Conservation (phyloP, 2,888 invertebrate species). For the Syritta pipiens region DNA sequence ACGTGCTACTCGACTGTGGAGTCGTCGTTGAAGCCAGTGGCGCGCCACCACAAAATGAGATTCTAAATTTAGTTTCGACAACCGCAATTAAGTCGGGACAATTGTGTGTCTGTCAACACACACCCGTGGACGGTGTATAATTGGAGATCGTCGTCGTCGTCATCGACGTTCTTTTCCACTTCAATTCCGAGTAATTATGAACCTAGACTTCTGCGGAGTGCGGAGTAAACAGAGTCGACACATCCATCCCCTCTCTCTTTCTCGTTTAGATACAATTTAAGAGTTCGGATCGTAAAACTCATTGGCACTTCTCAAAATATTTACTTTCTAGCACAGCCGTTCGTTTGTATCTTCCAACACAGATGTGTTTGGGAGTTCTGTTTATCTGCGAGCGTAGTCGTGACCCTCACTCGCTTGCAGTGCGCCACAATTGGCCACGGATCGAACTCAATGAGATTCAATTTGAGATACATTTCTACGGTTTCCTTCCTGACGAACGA, state of each 20-base stretch:
- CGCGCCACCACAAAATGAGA: neutral
- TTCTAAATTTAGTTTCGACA: conserved; percentile 12
- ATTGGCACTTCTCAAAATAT: conserved; percentile 57
- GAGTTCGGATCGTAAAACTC: conserved; percentile 37
- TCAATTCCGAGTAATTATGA: no score
- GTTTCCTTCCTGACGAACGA: conserved; percentile 36
- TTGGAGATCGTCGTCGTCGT: neutral
- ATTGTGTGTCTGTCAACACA: neutral
- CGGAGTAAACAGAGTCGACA: neutral
- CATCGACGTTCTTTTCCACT: neutral
- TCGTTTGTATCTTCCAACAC: conserved; percentile 13
- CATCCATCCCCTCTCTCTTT: conserved; percentile 3
- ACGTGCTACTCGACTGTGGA: conserved; percentile 28
- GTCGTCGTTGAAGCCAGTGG: neutral
- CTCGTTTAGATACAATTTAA: conserved; percentile 20
- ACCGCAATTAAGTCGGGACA: neutral
- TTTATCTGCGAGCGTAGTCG: conserved; percentile 18
- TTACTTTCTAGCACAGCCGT: conserved; percentile 35
- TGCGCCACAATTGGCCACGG: conserved; percentile 65
- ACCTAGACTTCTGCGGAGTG: no score
- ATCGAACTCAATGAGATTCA: conserved; percentile 67
- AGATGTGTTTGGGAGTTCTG: conserved; percentile 3
- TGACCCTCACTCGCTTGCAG: conserved; percentile 35
- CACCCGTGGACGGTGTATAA: neutral
- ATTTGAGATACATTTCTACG: conserved; percentile 67